A percentile compares a stretch with the other conserved stretches of the same genome.
Evolutionary conservation across 2,888 invertebrate species (phyloP).

Genomic region (Kryphioiulus occultus): DNA sequence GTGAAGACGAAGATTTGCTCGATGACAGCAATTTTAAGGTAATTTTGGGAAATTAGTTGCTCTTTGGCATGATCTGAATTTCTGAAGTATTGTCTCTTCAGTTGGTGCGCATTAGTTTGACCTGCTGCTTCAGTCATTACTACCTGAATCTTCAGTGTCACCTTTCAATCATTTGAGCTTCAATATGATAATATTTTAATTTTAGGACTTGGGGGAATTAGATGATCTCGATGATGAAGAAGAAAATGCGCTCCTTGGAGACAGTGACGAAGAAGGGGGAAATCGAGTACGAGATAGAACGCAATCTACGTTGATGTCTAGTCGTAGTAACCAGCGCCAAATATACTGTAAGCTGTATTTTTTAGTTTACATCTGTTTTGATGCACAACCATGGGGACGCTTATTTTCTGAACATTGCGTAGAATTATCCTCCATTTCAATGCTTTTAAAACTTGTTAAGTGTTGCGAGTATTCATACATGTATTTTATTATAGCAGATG

Average conservation of each 20-base stretch:
- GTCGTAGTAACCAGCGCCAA: not conserved
- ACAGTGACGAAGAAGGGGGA: slow-evolving; percentile 47
- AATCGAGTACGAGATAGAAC: not conserved
- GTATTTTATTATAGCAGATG: not conserved
- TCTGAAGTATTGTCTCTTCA: too few relatives aligned
- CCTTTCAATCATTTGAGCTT: not conserved
- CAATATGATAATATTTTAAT: not conserved
- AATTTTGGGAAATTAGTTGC: not conserved
- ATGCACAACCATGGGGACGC: not conserved
- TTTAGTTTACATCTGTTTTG: not conserved
- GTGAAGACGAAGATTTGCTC: slow-evolving; percentile 28
- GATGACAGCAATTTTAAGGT: slow-evolving; percentile 26
- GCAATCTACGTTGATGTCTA: not conserved
- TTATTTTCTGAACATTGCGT: not conserved
- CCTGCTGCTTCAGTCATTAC: too few relatives aligned
- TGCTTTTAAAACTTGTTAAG: too few relatives aligned
- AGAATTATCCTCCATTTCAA: too few relatives aligned
- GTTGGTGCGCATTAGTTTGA: too few relatives aligned
- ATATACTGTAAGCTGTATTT: not conserved
- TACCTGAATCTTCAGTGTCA: not conserved
- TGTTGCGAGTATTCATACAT: too few relatives aligned
- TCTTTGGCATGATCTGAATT: not conserved
- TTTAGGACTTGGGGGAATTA: slow-evolving; percentile 33
- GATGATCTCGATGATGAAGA: slow-evolving; percentile 48
- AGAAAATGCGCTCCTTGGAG: slow-evolving; percentile 43